These are phyloP conservation scores for Harmothoe impar DNA, from an alignment of 2,888 invertebrate species.

Conservation along the genomic window DNA sequence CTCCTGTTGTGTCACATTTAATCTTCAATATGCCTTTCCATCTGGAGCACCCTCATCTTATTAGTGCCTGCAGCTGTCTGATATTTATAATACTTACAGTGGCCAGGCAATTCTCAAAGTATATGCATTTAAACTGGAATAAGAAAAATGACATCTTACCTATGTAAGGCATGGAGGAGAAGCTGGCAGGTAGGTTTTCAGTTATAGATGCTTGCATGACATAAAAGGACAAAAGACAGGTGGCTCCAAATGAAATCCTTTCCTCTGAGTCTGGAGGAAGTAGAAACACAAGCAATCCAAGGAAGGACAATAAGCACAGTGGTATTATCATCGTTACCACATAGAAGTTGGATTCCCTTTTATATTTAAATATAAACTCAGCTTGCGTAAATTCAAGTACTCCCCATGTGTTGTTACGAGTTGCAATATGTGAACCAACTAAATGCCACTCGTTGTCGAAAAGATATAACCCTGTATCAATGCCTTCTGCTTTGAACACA, in stretches of 20 bases:
- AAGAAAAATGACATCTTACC: too few relatives aligned
- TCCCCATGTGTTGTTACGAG: not conserved
- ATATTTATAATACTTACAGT: too few relatives aligned
- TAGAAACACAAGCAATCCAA: not conserved
- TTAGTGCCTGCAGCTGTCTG: too few relatives aligned
- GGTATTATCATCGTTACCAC: not conserved
- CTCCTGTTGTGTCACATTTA: too few relatives aligned
- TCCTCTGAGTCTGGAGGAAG: not conserved
- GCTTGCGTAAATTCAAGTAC: not conserved
- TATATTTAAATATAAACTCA: not conserved
- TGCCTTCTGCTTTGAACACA: not conserved
- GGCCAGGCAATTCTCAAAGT: too few relatives aligned
- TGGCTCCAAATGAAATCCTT: not conserved
- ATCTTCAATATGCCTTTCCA: too few relatives aligned
- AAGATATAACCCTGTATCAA: not conserved
- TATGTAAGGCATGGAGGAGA: not conserved
- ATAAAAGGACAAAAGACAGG: not conserved
- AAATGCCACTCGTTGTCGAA: not conserved
- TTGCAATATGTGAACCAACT: not conserved
- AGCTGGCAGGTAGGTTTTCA: not conserved
- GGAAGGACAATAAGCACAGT: not conserved
- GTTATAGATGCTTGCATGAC: not conserved
- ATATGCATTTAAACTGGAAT: too few relatives aligned
- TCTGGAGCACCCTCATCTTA: too few relatives aligned
- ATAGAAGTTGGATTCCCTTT: not conserved